These are phyloP conservation scores for Gryllus longicercus DNA, from an alignment of 2,888 invertebrate species.

Conservation along the genomic window DNA sequence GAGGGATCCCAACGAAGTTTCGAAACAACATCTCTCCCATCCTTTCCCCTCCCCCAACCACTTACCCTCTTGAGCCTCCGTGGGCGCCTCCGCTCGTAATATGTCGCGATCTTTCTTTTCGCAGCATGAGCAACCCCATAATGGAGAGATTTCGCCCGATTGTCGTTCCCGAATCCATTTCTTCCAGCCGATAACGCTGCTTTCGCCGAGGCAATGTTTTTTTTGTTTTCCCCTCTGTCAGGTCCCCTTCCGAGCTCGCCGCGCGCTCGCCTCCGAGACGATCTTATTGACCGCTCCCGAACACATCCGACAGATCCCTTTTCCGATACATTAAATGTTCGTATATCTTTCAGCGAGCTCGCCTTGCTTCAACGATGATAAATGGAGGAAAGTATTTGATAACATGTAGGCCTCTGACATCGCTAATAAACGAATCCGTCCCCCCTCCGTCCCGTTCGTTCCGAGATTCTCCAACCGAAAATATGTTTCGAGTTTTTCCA, in stretches of 20 bases:
- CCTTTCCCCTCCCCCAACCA: neutral
- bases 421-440: neutral
- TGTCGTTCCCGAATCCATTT: conserved; percentile 4
- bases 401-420: neutral
- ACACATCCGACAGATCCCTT: conserved; percentile 1
- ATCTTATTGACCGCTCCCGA: neutral
- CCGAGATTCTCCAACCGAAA: neutral
- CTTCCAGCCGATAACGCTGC: neutral
- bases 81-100: neutral
- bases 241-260: neutral
- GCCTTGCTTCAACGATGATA: neutral
- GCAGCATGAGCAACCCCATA: neutral
- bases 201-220: neutral
- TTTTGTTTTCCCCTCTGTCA: neutral
- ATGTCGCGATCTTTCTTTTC: neutral
- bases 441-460: neutral
- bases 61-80: neutral
- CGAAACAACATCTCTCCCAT: no score
- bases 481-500: neutral
- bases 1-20: no score
- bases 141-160: neutral
- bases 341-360: neutral
- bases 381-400: neutral
- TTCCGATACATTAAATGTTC: conserved; percentile 17
- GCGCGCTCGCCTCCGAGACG: neutral